Conservation (phyloP, 2,888 invertebrate genomes). For the Andrena chrysosceles region DNA sequence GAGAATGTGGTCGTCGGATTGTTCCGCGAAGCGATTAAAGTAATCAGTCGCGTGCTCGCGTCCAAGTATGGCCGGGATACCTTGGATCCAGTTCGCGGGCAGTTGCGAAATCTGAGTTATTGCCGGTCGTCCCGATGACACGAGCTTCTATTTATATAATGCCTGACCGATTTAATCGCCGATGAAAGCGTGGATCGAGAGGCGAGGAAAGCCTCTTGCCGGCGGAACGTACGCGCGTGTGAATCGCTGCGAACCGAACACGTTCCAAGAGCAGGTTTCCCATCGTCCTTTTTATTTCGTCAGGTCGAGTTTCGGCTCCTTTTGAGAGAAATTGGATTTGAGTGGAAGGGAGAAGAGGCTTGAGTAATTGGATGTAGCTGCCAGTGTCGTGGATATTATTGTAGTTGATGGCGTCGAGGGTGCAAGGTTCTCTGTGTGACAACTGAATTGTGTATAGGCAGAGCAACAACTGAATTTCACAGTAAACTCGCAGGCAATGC, state of each 20-base stretch:
- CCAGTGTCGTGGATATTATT: no score
- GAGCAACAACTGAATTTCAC: no score
- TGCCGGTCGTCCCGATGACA: conserved; percentile 42
- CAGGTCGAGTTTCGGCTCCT: no score
- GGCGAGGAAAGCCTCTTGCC: conserved; percentile 8
- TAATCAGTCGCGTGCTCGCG: conserved; percentile 59
- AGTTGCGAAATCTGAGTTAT: conserved; percentile 65
- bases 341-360: no score
- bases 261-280: neutral
- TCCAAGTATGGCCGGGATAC: conserved; percentile 55
- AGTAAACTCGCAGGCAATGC: no score
- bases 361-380: no score
- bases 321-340: no score
- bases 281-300: neutral
- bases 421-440: no score
- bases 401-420: no score
- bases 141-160: conserved; percentile 55
- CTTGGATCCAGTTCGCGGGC: conserved; percentile 55
- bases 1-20: conserved; percentile 56
- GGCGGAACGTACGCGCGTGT: neutral
- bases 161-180: conserved; percentile 54
- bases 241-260: conserved; percentile 1
- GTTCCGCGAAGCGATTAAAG: conserved; percentile 70
- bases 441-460: no score
- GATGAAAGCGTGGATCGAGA: conserved; percentile 47